phyloP scores from a whole-genome alignment of 2,113 vertebrate genomes.

The Hemiscyllium ocellatum region DNA sequence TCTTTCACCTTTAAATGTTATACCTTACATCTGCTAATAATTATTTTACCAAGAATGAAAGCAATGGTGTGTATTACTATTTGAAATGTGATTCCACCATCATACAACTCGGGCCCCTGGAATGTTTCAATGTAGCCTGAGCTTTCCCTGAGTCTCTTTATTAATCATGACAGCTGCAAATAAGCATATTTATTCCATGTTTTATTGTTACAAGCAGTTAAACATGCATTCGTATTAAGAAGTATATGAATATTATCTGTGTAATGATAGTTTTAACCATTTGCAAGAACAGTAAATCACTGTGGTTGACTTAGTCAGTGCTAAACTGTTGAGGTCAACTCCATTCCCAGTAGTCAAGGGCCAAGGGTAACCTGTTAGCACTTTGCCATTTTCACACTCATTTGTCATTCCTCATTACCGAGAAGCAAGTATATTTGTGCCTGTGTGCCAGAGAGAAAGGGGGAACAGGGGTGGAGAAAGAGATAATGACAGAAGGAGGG shows the following conservation, averaged over 20 bases:
- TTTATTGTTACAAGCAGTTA: slow-evolving; percentile 30
- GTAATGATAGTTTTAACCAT: background rate
- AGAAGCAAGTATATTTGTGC: slow-evolving; percentile 21
- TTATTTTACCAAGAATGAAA: slow-evolving; percentile 21
- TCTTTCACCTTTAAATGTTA: slow-evolving; percentile 23
- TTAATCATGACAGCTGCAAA: slow-evolving; percentile 25
- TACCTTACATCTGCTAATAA: slow-evolving; percentile 33
- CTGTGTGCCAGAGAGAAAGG: background rate
- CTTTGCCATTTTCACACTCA: slow-evolving; percentile 36
- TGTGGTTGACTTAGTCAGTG: background rate
- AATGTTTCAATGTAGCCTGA: background rate
- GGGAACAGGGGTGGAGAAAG: background rate
- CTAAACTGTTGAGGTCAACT: background rate
- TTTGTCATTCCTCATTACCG: slow-evolving; percentile 27
- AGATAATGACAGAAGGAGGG: background rate
- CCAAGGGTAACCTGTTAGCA: slow-evolving; percentile 16
- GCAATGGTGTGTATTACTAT: slow-evolving; percentile 8
- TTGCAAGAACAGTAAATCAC: slow-evolving; percentile 15
- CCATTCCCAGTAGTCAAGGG: background rate
- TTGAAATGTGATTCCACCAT: background rate
- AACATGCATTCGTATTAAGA: slow-evolving; percentile 15
- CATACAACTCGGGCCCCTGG: background rate
- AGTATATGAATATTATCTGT: slow-evolving; percentile 18
- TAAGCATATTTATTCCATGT: slow-evolving; percentile 31
- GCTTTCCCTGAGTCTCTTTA: background rate